A percentile compares a stretch with the other conserved stretches of the same genome.
Conservation (phyloP, 2,888 invertebrate species). For the Drosophila aldrichi region DNA sequence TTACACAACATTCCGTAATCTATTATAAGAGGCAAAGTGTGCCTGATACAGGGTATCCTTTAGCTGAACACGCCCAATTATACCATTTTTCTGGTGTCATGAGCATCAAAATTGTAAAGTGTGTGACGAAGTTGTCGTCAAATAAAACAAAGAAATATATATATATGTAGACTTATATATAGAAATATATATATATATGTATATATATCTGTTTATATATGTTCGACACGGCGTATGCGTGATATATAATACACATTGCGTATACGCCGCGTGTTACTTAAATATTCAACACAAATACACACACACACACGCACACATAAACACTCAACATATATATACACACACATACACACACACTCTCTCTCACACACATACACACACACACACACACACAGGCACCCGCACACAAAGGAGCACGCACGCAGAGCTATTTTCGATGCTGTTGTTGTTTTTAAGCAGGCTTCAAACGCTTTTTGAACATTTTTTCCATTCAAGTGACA, state of each 20-base stretch:
- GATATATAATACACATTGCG: conserved; percentile 46
- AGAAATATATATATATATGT: neutral
- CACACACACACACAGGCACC: conserved; percentile 8
- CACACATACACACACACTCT: too few species aligned
- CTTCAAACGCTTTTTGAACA: conserved; percentile 22
- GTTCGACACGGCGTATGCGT: conserved; percentile 37
- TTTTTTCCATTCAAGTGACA: conserved; percentile 62
- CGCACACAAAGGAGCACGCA: conserved; percentile 3
- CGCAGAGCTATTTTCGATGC: conserved; percentile 3
- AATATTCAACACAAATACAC: conserved; percentile 41
- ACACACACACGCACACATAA: neutral
- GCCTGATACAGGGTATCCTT: neutral
- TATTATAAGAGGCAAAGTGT: neutral
- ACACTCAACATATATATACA: too few species aligned
- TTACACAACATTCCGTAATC: neutral
- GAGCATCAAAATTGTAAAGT: conserved; percentile 25
- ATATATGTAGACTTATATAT: neutral
- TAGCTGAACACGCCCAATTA: neutral
- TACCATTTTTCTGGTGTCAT: conserved; percentile 1
- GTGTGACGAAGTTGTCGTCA: conserved; percentile 64
- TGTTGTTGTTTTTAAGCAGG: conserved; percentile 40
- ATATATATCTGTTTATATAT: neutral
- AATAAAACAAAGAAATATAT: conserved; percentile 18
- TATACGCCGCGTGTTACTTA: conserved; percentile 48
- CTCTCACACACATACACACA: neutral